Conservation (phyloP, 1,140 invertebrate species). For the Phymastichus coffea region DNA sequence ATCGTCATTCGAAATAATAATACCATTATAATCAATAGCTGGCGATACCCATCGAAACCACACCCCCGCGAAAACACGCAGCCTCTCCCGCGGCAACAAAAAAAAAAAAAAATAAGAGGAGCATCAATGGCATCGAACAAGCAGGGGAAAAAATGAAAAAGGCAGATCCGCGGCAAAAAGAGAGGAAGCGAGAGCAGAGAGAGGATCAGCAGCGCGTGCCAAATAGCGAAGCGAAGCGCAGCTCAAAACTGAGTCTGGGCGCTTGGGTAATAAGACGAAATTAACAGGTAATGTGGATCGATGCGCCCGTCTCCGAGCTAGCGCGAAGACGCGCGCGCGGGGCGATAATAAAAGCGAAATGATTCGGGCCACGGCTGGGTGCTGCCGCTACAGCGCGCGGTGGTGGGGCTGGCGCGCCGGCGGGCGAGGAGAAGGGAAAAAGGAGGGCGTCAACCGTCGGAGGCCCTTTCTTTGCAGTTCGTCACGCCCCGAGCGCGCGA, state of each 20-base stretch:
- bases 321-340: slow-evolving; percentile 25
- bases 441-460: slow-evolving; percentile 9
- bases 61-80: not conserved
- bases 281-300: slow-evolving; percentile 56
- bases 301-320: slow-evolving; percentile 34
- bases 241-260: slow-evolving; percentile 37
- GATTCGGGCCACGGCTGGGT: slow-evolving; percentile 32
- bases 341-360: slow-evolving; percentile 55
- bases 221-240: slow-evolving; percentile 18
- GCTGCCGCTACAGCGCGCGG: not conserved
- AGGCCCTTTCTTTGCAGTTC: slow-evolving; percentile 27
- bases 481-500: slow-evolving; percentile 9
- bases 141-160: not conserved
- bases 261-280: slow-evolving; percentile 49
- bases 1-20: slow-evolving; percentile 20
- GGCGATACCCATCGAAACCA: not conserved
- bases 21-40: slow-evolving; percentile 21
- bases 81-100: not conserved
- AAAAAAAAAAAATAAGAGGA: not conserved
- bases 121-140: not conserved
- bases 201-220: not conserved
- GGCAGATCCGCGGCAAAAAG: not conserved
- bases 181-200: not conserved
- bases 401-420: slow-evolving; percentile 31
- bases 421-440: not conserved